Evolutionary conservation across 23 tunicate species (phyloP).

Genomic region (Trididemnum clinides): DNA sequence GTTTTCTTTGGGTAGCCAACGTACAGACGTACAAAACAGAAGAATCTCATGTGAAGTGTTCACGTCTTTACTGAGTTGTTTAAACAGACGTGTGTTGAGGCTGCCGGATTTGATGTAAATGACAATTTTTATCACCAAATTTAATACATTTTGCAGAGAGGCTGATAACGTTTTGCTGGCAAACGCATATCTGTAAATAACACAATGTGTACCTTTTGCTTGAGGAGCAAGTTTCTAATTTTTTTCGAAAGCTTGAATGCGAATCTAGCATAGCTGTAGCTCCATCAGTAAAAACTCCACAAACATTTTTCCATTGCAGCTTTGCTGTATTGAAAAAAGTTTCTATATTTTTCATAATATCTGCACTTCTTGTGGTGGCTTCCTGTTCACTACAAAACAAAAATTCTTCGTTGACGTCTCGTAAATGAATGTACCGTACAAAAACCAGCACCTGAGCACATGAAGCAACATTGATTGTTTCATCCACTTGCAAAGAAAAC

Average conservation of each 20-base stretch:
- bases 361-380: constrained; percentile 54
- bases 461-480: constrained; percentile 43
- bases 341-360: too few relatives aligned
- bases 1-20: constrained; percentile 59
- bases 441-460: neutral
- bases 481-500: constrained; percentile 59
- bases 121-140: constrained; percentile 32
- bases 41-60: constrained; percentile 19
- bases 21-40: constrained; percentile 31
- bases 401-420: too few relatives aligned
- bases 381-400: neutral
- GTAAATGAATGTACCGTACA: too few relatives aligned
- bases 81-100: too few relatives aligned
- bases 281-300: constrained; percentile 57
- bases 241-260: constrained; percentile 39
- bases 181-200: too few relatives aligned
- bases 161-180: constrained; percentile 37
- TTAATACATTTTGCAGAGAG: too few relatives aligned
- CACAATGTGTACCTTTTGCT: too few relatives aligned
- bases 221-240: constrained; percentile 35
- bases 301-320: constrained; percentile 46
- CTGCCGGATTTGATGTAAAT: constrained; percentile 19
- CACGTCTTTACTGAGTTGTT: constrained; percentile 46
- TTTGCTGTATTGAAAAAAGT: too few relatives aligned
- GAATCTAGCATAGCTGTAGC: constrained; percentile 45